These are phyloP conservation scores for Mohoua ochrocephala DNA, from an alignment of 2,113 vertebrate genomes.

Conservation along the genomic window DNA sequence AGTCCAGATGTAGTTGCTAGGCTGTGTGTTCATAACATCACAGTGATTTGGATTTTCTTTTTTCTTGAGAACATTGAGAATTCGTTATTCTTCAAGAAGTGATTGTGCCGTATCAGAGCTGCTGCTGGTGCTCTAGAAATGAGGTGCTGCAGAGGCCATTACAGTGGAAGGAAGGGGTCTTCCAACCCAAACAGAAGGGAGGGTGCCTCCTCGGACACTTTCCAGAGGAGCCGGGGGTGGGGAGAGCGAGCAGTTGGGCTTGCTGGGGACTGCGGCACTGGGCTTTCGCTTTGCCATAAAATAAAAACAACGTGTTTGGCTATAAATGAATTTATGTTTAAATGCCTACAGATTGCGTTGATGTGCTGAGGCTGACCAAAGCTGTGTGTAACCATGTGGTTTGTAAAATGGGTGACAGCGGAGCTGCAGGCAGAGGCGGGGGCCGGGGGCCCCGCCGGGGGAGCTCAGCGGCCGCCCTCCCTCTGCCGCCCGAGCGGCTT, in stretches of 20 bases:
- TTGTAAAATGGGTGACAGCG: slow-evolving; percentile 26
- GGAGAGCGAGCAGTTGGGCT: not conserved
- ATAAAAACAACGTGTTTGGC: not conserved
- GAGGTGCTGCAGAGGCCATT: not conserved
- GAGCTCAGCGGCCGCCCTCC: slow-evolving; percentile 8
- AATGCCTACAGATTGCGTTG: not conserved
- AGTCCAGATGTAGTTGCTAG: not conserved
- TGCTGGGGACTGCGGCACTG: not conserved
- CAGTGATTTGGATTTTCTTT: not conserved
- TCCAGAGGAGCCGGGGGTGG: not conserved
- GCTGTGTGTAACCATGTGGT: not conserved
- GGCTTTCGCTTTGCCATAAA: not conserved
- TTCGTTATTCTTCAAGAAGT: not conserved
- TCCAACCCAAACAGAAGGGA: not conserved
- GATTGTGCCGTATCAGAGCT: not conserved
- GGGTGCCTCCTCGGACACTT: not conserved
- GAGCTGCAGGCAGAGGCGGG: slow-evolving; percentile 9
- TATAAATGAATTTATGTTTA: not conserved
- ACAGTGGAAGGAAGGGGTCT: not conserved
- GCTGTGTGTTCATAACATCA: not conserved
- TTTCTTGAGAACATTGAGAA: not conserved
- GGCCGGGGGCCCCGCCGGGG: slow-evolving; percentile 67
- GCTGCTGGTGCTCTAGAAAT: not conserved
- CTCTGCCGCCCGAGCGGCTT: not conserved
- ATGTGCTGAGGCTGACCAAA: not conserved